phyloP scores from a whole-genome alignment of 2,797 vertebrate species.

The Coracias cyanogaster region DNA sequence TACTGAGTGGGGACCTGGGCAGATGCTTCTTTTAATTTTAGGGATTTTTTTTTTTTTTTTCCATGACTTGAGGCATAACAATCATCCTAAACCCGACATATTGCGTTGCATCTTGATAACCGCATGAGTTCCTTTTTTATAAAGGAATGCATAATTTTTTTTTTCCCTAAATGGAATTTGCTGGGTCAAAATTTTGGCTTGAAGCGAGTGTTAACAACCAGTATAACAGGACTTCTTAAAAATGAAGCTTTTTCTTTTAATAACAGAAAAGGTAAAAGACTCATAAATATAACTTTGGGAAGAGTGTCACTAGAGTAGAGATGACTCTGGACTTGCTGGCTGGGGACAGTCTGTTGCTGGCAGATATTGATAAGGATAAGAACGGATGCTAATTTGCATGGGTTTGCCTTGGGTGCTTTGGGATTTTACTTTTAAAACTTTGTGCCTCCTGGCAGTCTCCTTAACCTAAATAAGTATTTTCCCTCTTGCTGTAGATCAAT shows the following conservation, averaged over 20 bases:
- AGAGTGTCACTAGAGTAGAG: fast-evolving
- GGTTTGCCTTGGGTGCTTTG: background rate
- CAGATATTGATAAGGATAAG: background rate
- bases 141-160: fast-evolving
- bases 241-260: background rate
- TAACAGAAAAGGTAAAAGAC: background rate
- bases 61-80: background rate
- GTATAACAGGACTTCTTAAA: background rate
- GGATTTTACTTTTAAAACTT: slow-evolving; percentile 31
- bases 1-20: background rate
- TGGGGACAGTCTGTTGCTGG: background rate
- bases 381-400: background rate
- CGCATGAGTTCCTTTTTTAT: fast-evolving
- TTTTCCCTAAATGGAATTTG: background rate
- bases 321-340: background rate
- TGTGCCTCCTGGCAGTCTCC: background rate
- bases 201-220: background rate
- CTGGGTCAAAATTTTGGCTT: background rate
- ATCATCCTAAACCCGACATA: fast-evolving
- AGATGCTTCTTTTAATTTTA: background rate
- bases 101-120: background rate
- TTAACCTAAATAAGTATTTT: slow-evolving; percentile 44
- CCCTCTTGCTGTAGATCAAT: background rate
- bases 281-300: background rate
- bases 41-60: background rate